Evolutionary conservation across 2,888 invertebrate species (phyloP), one percentile per base, ranked within the genome.

Genomic region (Gymnoscelis rufifasciata): DNA sequence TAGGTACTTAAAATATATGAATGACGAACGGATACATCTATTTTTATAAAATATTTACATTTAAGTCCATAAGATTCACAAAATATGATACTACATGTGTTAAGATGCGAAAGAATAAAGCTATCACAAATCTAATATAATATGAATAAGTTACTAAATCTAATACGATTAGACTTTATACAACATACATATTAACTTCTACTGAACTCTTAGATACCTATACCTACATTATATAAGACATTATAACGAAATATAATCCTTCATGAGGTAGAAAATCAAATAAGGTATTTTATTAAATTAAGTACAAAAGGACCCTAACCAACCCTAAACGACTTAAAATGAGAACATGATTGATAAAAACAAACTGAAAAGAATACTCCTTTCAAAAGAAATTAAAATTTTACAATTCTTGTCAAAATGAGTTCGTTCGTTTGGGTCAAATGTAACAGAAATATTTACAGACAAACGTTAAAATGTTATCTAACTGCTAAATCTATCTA

Each of bases 201-300:
- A 54, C 49, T 24, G 43, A 46, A 56, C 42, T 51, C 51, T 39
- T 56, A 59, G 59, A n/a, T n/a, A n/a, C n/a, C n/a, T n/a, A n/a
- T n/a, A 39, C 37, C 61, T 59, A 62, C 54, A 62, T 60, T 31
- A 15, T 10, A 23, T 37, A 51, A 59, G 55, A 53, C 54, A 54
- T 60, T 47, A 19, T 19, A 68, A 65, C 56, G 43, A 68, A 70
- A 66, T 68, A 66, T 66, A 67, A 64, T 73, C 63, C 68, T 66
- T 68, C 67, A 68, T 84, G 87, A 87, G 87, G 87, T 87, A 86
- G 87, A 82, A 84, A 81, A 80, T 72, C 68, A 80, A 81, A 78
- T 60, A 65, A 66, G 62, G 66, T 65, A 60, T 57, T 14, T 13
- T 33, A n/a, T 33, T 56, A 55, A 60, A 57, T 58, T 74, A 75